Base-by-base conservation (phyloP, 2,113 vertebrate genomes). In the Pipra filicauda region DNA sequence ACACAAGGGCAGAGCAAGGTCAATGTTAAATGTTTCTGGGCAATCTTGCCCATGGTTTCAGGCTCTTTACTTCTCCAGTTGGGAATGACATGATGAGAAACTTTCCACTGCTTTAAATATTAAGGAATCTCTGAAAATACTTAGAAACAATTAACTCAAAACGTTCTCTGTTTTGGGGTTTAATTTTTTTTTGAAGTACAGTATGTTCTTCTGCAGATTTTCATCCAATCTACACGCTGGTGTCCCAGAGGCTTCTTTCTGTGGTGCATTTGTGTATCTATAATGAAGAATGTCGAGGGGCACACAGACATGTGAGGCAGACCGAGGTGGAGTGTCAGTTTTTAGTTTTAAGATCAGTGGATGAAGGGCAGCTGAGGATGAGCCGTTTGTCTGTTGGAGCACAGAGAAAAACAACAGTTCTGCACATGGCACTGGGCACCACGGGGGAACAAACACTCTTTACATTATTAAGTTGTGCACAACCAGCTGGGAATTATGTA, bases 101-200 rank as follows among this genome's bases (percentile, higher is more conserved):
- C 81, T 94, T 96, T 89, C 96, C 93, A 86, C 35, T 88, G 84
- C 93, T 92, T 91, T 94, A 94, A 92, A 94, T 48, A 80, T 51
- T 92, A 62, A 91, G 72, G 64, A 89, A 92, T 89, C 86, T 91
- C 83, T 58, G 59, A 89, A 48, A 86, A 80, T 44, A 91, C 65
- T 73, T 54, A 86, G 80, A 70, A 90, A 54, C 76, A 77, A 79
- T 80, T 64, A 83, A 79, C 72, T 74, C 10, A 82, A 39, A 92
- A 72, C 66, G 73, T 83, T 91, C 49, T 75, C 80, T 28, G 67
- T 54, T 88, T 75, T 83, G 79, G 49, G 35, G 4, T 35, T 95
- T 62, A 31, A 7, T 79, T 7, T 24, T 81, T 35, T 91, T 71
- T 58, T 27, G 0, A 65, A 94, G 93, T 66, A 92, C 95, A 54